A percentile compares a stretch with the other conserved stretches of the same genome.
phyloP scores from a whole-genome alignment of 2,113 vertebrate species.

The Channa maculata region DNA sequence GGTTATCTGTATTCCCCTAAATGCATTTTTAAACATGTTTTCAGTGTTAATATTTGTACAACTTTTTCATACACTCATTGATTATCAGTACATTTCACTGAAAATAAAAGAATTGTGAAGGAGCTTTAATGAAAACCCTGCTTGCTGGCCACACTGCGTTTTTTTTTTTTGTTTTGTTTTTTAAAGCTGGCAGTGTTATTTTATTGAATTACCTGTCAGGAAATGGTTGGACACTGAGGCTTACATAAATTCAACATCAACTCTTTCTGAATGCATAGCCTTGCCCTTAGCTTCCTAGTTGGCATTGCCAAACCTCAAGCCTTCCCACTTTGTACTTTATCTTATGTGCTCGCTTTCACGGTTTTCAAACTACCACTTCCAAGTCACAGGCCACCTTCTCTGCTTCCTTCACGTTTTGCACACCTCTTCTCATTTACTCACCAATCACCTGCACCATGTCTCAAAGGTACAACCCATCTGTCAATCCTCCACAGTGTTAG shows the following conservation, averaged over 20 bases:
- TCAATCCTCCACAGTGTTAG: conserved; percentile 32
- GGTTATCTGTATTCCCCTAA: not conserved
- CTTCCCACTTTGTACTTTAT: not conserved
- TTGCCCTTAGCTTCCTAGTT: not conserved
- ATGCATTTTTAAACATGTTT: not conserved
- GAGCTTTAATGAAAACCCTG: not conserved
- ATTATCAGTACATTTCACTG: too few species aligned
- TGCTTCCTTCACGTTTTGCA: conserved; percentile 19
- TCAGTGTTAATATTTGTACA: too few species aligned
- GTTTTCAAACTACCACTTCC: conserved; percentile 24
- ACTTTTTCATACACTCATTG: too few species aligned
- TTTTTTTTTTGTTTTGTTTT: too few species aligned
- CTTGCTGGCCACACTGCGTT: not conserved
- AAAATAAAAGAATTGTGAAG: not conserved
- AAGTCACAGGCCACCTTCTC: conserved; percentile 9
- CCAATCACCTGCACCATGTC: conserved; percentile 29
- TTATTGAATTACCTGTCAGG: not conserved
- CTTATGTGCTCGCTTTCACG: conserved; percentile 3
- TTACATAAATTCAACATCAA: not conserved
- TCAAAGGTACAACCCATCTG: conserved; percentile 35
- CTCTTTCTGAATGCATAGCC: conserved; percentile 1
- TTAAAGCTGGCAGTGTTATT: not conserved
- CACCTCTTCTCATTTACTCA: conserved; percentile 40
- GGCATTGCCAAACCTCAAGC: not conserved
- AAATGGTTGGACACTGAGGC: not conserved